Base-by-base conservation (phyloP, 2,888 invertebrate genomes). In the Nezara viridula region DNA sequence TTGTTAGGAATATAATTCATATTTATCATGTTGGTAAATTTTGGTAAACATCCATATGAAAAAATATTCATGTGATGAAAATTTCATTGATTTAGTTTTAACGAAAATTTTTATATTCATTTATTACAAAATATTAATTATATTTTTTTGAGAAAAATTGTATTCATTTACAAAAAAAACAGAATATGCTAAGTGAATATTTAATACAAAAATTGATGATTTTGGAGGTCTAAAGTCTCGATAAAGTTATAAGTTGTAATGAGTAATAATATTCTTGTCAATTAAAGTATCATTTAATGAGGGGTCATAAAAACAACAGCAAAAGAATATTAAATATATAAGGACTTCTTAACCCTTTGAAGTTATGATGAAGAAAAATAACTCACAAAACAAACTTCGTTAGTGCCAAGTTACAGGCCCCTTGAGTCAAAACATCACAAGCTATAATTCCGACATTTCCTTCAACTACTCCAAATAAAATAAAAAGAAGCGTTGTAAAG, bases 301-400 rank as follows among this genome's bases (percentile, higher is more conserved):
- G 60, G 27, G 16, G 5, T n/a, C 27, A 60, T 55, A 55, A n/a
- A 60, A 60, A 60, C 60, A 60, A 27, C 32, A 60, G 32, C 32
- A 60, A 32, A 60, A 60, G 60, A 60, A 60, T 60, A 60, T 60
- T 60, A 27, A 60, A 60, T 60, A 60, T 27, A 32, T 19, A 60
- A 12, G 0, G 14, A 2, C 27, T 27, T 27, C 60, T 32, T 27
- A 32, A 7, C 60, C 60, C 60, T 60, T 60, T 60, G 60, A 60
- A 60, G 60, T 55, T 55, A n/a, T 55, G 55, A 55, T 55, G 55
- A 60, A 60, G 60, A 60, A 60, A 60, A 60, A 60, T 60, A 60
- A 60, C 14, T 16, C 16, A 16, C 60, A 14, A 14, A 60, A 32
- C 60, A 60, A 60, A 60, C 60, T 60, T 60, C 60, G 60, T 60